Conservation (phyloP, 1,140 invertebrate genomes). For the Macrostomum lignano region DNA sequence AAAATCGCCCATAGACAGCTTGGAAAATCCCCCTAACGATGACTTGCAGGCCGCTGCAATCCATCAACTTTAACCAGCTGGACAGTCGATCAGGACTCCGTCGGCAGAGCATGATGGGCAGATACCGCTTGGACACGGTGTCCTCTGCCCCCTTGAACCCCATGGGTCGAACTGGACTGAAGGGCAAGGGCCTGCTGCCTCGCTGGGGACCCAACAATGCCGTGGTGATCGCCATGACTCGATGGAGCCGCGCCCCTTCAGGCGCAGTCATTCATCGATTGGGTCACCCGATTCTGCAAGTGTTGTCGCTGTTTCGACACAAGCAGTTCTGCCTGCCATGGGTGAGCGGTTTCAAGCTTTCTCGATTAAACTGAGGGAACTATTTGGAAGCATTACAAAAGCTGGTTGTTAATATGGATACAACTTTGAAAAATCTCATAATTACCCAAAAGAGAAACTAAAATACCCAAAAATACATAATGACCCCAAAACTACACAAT, state of each 20-base stretch:
- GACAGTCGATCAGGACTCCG: neutral
- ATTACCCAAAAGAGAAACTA: no score
- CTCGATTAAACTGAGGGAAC: no score
- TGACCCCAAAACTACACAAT: no score
- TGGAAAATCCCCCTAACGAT: neutral
- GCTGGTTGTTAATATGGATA: no score
- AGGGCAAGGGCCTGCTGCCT: slow-evolving; percentile 24
- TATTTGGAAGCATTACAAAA: no score
- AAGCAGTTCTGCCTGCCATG: slow-evolving; percentile 4
- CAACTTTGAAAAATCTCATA: no score
- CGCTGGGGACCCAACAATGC: slow-evolving; percentile 31
- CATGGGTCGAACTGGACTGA: slow-evolving; percentile 27
- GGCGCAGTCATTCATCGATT: neutral
- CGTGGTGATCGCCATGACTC: slow-evolving; percentile 23
- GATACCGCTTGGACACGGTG: slow-evolving; percentile 1
- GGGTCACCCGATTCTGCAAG: slow-evolving; percentile 1
- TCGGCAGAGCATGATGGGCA: slow-evolving; percentile 2
- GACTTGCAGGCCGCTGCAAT: neutral
- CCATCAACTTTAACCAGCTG: slow-evolving; percentile 3
- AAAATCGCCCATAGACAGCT: no score
- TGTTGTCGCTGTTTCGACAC: neutral
- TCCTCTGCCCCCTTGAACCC: slow-evolving; percentile 15
- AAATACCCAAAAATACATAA: no score
- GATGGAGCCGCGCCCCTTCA: slow-evolving; percentile 13
- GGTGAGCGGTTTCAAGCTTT: slow-evolving; percentile 3